These are phyloP conservation scores for Anthoscopus minutus DNA, from an alignment of 2,113 vertebrate genomes.

Conservation along the genomic window DNA sequence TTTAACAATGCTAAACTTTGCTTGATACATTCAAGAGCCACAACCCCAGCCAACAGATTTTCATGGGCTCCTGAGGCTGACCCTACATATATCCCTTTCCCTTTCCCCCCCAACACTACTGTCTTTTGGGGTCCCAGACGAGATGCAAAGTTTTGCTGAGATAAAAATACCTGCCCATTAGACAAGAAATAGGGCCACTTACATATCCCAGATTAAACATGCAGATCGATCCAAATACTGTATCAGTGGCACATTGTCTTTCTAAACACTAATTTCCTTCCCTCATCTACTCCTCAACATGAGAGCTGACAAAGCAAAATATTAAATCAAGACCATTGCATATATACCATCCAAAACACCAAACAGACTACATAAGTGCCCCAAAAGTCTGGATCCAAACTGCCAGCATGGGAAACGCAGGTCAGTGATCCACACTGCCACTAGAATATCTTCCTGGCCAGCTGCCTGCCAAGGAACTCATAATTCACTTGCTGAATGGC, in stretches of 20 bases:
- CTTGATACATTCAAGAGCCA: neutral
- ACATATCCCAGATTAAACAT: neutral
- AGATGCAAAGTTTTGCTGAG: neutral
- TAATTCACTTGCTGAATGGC: neutral
- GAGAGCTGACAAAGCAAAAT: neutral
- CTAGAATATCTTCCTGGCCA: neutral
- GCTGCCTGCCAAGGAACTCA: neutral
- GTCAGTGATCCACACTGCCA: neutral
- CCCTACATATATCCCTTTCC: neutral
- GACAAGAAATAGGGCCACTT: neutral
- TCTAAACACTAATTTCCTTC: neutral
- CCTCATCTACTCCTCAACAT: neutral
- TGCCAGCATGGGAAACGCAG: neutral
- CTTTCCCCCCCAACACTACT: neutral
- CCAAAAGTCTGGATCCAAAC: neutral
- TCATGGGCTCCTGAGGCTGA: neutral
- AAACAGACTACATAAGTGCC: neutral
- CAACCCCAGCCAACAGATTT: neutral
- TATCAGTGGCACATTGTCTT: neutral
- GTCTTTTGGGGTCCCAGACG: neutral
- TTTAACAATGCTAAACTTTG: neutral
- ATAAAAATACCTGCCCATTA: neutral
- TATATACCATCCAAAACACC: neutral
- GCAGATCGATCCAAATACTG: neutral
- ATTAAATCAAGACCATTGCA: neutral